These are phyloP conservation scores for Sanderia malayensis DNA, from an alignment of 30 jellyfish, hydroid and myxozoan genomes.

Conservation along the genomic window DNA sequence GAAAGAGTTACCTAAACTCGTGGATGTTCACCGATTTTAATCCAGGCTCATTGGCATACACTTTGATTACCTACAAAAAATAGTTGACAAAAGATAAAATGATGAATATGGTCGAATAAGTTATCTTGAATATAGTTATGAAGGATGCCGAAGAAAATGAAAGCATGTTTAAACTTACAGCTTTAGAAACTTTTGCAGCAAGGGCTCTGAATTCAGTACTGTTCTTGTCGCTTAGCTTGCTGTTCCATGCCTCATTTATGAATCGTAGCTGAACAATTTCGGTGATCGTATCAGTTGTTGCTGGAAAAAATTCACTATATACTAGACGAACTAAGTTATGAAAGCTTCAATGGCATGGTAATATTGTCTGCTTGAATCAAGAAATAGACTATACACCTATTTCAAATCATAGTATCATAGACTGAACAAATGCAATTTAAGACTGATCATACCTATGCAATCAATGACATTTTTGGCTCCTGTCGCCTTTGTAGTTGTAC, in stretches of 20 bases:
- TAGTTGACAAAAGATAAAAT: too few relatives aligned
- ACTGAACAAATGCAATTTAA: too few relatives aligned
- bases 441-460: slow-evolving; percentile 59
- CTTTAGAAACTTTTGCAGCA: slow-evolving; percentile 47
- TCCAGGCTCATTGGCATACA: slow-evolving; percentile 29
- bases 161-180: too few relatives aligned
- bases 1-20: slow-evolving; percentile 9
- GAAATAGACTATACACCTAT: background rate
- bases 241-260: slow-evolving; percentile 25
- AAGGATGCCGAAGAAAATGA: too few relatives aligned
- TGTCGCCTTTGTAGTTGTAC: slow-evolving; percentile 45
- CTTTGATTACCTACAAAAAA: too few relatives aligned
- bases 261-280: slow-evolving; percentile 38
- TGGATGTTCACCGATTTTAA: slow-evolving; percentile 33
- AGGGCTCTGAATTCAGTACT: slow-evolving; percentile 46
- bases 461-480: slow-evolving; percentile 43
- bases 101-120: too few relatives aligned
- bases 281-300: background rate
- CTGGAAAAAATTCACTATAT: slow-evolving; percentile 1
- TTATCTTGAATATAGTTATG: too few relatives aligned
- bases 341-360: background rate
- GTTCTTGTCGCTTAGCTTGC: slow-evolving; percentile 18
- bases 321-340: background rate
- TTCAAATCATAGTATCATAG: too few relatives aligned
- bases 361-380: background rate